A percentile compares a stretch with the other conserved stretches of the same genome.
Conservation (phyloP, 2,797 vertebrate species). For the Hydrophis major region DNA sequence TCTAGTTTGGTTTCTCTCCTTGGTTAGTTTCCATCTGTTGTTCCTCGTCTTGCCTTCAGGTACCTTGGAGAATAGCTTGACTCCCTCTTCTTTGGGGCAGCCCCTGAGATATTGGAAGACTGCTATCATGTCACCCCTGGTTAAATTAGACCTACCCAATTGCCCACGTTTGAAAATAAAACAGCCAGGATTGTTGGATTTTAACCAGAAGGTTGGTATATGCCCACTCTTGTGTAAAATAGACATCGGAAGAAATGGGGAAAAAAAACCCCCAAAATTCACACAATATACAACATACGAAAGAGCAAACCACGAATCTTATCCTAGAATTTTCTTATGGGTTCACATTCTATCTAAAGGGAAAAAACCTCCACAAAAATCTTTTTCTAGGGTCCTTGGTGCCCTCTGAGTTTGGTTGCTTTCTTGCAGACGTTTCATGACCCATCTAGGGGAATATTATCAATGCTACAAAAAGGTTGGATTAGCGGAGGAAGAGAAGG, state of each 20-base stretch:
- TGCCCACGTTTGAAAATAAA: background rate
- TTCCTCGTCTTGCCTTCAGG: too few relatives aligned
- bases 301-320: background rate
- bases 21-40: too few relatives aligned
- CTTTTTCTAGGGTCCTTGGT: background rate
- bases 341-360: background rate
- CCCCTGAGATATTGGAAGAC: too few relatives aligned
- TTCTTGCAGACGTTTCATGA: background rate
- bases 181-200: background rate
- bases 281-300: fast-evolving
- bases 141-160: background rate
- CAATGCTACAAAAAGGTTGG: background rate
- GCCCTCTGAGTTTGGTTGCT: background rate
- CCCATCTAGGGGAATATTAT: fast-evolving
- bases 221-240: background rate
- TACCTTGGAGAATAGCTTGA: too few relatives aligned
- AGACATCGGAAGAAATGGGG: background rate
- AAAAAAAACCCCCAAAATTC: background rate
- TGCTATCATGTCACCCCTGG: too few relatives aligned
- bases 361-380: background rate
- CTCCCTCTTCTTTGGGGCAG: too few relatives aligned
- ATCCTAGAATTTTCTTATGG: background rate
- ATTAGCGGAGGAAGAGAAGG: background rate
- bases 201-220: background rate
- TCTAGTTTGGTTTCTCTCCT: too few relatives aligned